Percentiles rank a stretch among this genome's conserved stretches.
Evolutionary conservation across 2,113 vertebrate genomes (phyloP).

Genomic region (Benitochromis conjunctus): DNA sequence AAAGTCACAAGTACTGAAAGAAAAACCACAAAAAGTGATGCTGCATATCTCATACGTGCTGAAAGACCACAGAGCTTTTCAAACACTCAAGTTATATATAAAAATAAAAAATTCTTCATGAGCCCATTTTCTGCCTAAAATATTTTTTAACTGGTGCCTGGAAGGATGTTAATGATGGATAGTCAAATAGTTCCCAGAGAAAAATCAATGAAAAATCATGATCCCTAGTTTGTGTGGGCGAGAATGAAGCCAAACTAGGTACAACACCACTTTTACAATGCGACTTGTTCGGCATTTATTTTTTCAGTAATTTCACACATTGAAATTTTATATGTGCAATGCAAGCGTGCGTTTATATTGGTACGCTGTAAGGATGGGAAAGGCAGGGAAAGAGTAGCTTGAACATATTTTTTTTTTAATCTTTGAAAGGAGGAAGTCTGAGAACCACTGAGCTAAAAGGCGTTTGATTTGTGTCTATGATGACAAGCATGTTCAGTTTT

Average conservation of each 20-base stretch:
- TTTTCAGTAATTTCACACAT: background rate
- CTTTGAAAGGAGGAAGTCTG: background rate
- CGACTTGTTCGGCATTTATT: background rate
- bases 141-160: background rate
- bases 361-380: background rate
- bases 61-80: background rate
- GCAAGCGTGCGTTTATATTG: background rate
- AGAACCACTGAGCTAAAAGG: background rate
- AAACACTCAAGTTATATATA: background rate
- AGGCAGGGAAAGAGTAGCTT: background rate
- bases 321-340: background rate
- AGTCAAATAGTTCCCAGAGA: background rate
- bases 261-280: background rate
- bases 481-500: background rate
- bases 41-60: background rate
- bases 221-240: background rate
- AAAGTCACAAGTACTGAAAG: background rate
- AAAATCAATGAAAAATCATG: background rate
- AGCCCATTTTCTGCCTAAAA: background rate
- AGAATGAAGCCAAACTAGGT: background rate
- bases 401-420: background rate
- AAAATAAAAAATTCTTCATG: background rate
- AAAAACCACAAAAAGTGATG: background rate
- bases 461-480: background rate
- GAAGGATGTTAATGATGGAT: background rate